phyloP scores from a whole-genome alignment of 2,888 invertebrate genomes.

The Leptopilina drosophilae region DNA sequence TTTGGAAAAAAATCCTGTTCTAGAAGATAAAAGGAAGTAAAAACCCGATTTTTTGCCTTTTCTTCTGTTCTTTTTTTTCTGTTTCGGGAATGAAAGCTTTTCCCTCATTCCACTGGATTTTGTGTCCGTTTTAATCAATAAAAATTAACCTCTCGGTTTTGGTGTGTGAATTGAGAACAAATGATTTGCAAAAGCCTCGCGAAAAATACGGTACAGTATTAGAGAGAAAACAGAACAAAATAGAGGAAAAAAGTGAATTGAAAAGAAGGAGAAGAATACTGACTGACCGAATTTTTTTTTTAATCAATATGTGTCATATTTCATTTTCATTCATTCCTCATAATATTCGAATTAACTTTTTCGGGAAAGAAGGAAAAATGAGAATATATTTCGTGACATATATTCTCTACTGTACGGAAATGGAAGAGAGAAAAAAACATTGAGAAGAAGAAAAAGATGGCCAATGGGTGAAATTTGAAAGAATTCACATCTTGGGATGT shows the following conservation, averaged over 20 bases:
- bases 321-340: background rate
- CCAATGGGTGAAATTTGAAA: constrained; percentile 2
- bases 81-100: background rate
- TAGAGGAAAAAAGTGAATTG: background rate
- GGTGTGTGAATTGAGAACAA: constrained; percentile 6
- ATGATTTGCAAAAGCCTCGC: background rate
- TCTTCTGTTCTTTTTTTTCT: background rate
- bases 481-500: background rate
- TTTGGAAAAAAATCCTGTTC: background rate
- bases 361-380: too few species aligned
- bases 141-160: constrained; percentile 1
- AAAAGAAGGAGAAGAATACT: background rate
- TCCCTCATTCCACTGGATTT: background rate
- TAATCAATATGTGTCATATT: constrained; percentile 17
- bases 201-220: background rate
- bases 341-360: too few species aligned
- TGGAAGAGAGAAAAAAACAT: background rate
- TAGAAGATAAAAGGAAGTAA: background rate
- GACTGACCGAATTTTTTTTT: background rate
- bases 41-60: background rate
- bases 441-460: background rate
- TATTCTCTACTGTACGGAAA: background rate
- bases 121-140: constrained; percentile 15
- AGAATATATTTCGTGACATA: too few species aligned
- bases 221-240: background rate